phyloP scores from a whole-genome alignment of 2,797 vertebrate genomes.

The Cyclopterus lumpus region DNA sequence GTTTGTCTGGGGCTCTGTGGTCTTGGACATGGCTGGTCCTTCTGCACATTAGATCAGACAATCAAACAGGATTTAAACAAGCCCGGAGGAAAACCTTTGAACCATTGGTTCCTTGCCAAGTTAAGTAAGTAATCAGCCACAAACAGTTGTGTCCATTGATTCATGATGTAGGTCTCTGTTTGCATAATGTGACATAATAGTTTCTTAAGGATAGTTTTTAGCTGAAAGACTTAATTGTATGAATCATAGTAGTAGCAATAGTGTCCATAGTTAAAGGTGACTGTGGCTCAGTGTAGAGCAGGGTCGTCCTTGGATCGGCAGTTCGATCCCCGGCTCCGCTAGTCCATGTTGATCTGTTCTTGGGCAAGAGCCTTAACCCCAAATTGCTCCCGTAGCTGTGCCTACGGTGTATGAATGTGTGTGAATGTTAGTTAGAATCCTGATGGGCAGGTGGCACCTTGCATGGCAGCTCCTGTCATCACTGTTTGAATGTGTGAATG shows the following conservation, averaged over 20 bases:
- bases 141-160: neutral
- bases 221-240: neutral
- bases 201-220: neutral
- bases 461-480: too few species aligned
- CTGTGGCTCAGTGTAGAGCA: too few species aligned
- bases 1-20: conserved; percentile 24
- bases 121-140: conserved; percentile 17
- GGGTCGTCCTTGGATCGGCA: too few species aligned
- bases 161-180: neutral
- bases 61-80: conserved; percentile 36
- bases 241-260: neutral
- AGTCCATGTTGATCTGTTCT: too few species aligned
- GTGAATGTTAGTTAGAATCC: too few species aligned
- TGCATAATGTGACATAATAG: neutral
- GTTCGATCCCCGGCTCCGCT: too few species aligned
- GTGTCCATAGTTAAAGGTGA: neutral
- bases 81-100: conserved; percentile 55
- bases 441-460: too few species aligned
- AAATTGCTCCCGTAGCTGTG: too few species aligned
- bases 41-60: conserved; percentile 27
- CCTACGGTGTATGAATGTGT: too few species aligned
- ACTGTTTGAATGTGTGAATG: too few species aligned
- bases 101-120: conserved; percentile 31
- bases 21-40: conserved; percentile 60
- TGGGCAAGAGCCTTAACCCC: too few species aligned